These are phyloP conservation scores for Eubasilissa regina DNA, from an alignment of 1,140 invertebrate species.

Conservation along the genomic window DNA sequence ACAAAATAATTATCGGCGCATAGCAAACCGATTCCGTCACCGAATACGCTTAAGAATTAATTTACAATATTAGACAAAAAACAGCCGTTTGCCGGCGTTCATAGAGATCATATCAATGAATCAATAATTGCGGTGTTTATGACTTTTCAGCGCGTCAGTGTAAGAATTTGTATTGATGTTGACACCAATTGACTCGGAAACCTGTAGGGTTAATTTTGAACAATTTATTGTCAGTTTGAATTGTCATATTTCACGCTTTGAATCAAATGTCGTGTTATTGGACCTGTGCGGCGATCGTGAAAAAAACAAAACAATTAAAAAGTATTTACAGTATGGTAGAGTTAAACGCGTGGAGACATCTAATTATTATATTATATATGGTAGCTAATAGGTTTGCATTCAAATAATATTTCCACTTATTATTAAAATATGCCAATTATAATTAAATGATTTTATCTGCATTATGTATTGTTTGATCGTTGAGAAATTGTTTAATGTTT, in stretches of 20 bases:
- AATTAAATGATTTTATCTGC: too few species aligned
- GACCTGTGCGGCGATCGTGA: slow-evolving; percentile 26
- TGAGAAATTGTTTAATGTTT: too few species aligned
- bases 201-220: slow-evolving; percentile 53
- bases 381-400: too few species aligned
- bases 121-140: not conserved
- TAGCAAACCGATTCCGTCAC: slow-evolving; percentile 21
- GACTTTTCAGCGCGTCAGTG: not conserved
- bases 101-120: not conserved
- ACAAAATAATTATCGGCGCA: slow-evolving; percentile 35
- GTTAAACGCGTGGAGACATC: too few species aligned
- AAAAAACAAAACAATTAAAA: too few species aligned
- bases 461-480: too few species aligned
- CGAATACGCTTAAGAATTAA: not conserved
- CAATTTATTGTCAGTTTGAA: slow-evolving; percentile 57
- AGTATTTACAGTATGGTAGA: too few species aligned
- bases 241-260: slow-evolving; percentile 49
- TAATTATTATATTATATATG: too few species aligned
- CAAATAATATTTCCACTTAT: too few species aligned
- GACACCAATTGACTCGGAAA: slow-evolving; percentile 56
- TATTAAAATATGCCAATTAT: too few species aligned
- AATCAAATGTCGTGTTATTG: not conserved
- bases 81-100: not conserved
- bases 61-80: not conserved
- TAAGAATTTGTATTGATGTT: slow-evolving; percentile 52